phyloP scores from a whole-genome alignment of 2,888 invertebrate species.

The Diogma glabrata region DNA sequence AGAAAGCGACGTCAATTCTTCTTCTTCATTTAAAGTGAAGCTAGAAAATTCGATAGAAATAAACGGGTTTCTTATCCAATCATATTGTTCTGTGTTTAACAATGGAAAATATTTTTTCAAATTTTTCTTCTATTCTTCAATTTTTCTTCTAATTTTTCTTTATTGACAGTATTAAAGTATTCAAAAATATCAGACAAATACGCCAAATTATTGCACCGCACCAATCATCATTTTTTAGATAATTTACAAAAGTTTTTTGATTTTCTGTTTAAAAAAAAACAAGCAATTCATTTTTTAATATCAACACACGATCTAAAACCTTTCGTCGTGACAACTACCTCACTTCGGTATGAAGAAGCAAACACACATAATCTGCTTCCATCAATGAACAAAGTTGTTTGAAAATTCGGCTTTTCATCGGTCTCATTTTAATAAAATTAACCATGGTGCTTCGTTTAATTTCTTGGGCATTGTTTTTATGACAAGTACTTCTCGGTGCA shows the following conservation, averaged over 20 bases:
- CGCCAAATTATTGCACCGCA: neutral
- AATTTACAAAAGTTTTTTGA: neutral
- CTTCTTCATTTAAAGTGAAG: no score
- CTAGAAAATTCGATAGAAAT: no score
- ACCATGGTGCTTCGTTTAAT: neutral
- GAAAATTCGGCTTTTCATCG: neutral
- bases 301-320: neutral
- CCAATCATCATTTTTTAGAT: neutral
- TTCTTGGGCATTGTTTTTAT: neutral
- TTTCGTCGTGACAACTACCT: neutral
- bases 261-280: neutral
- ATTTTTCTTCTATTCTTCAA: no score
- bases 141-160: no score
- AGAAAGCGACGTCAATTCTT: no score
- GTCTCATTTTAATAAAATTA: neutral
- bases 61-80: no score
- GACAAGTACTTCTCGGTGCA: neutral
- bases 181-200: constrained; percentile 8
- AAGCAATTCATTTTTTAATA: neutral
- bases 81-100: no score
- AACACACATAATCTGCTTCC: neutral
- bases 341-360: no score
- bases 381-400: neutral
- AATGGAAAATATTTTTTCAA: no score
- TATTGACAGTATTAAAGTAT: constrained; percentile 9